Percentiles rank a stretch among this genome's conserved stretches.
Conservation (phyloP, 2,113 vertebrate genomes). For the Dendrocopos noguchii region DNA sequence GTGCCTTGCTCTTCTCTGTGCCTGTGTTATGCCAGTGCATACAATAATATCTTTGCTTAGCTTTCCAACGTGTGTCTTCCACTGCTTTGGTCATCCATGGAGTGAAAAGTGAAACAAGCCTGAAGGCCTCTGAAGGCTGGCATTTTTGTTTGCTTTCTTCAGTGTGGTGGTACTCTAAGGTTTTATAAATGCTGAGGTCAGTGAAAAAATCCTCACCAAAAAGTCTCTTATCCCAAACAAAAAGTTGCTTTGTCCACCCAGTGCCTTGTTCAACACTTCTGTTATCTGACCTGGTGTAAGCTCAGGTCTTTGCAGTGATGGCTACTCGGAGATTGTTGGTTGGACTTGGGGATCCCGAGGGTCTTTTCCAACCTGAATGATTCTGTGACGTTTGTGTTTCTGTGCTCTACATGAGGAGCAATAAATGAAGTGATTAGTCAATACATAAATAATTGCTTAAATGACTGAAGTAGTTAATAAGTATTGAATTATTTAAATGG, state of each 20-base stretch:
- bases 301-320: neutral
- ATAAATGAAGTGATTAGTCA: constrained; percentile 7
- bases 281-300: neutral
- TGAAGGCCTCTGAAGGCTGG: neutral
- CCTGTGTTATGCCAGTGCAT: neutral
- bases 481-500: constrained; percentile 30
- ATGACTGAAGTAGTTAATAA: constrained; percentile 30
- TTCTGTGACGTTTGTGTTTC: too few relatives aligned
- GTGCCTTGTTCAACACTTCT: neutral
- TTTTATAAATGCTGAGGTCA: neutral
- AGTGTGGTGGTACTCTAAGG: neutral
- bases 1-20: neutral
- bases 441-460: constrained; percentile 28
- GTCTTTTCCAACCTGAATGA: too few relatives aligned
- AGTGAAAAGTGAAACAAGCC: neutral
- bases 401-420: neutral
- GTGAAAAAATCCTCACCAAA: neutral
- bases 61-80: neutral
- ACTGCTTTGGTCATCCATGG: neutral
- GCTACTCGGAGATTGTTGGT: neutral
- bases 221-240: neutral
- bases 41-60: neutral
- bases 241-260: neutral
- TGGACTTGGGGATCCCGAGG: too few relatives aligned
- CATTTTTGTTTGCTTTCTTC: neutral